Conservation (phyloP, 2,113 vertebrate genomes). For the Anguilla rostrata region DNA sequence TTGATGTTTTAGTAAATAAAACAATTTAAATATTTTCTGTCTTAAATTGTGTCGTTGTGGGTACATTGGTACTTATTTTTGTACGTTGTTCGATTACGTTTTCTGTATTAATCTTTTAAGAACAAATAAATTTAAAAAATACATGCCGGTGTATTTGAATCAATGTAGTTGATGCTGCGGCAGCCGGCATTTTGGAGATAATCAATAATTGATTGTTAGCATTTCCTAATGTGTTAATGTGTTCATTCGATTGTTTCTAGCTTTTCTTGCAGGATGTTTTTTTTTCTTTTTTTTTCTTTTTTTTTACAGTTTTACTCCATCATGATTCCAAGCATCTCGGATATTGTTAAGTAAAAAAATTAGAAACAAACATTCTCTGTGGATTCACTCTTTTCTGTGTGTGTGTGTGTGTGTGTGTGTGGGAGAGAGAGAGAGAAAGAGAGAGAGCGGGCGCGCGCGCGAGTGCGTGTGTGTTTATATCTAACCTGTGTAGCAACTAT, state of each 20-base stretch:
- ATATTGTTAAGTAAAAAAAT: neutral
- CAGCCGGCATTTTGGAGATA: too few species aligned
- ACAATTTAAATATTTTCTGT: too few species aligned
- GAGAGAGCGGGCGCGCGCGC: too few species aligned
- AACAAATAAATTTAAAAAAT: neutral
- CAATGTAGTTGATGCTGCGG: too few species aligned
- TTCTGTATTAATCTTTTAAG: neutral
- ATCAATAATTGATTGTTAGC: too few species aligned
- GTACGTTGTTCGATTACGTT: neutral
- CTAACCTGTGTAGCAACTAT: too few species aligned
- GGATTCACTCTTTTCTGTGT: neutral
- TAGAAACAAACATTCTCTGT: neutral
- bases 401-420: too few species aligned
- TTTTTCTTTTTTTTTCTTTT: neutral
- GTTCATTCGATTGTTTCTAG: neutral
- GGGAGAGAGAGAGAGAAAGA: too few species aligned
- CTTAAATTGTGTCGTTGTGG: too few species aligned
- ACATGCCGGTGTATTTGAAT: neutral
- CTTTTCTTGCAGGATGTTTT: neutral
- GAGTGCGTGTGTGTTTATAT: too few species aligned
- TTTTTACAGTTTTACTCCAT: neutral
- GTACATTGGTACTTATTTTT: neutral
- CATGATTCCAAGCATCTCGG: neutral
- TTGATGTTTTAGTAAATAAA: too few species aligned
- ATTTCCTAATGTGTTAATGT: too few species aligned